phyloP scores from a whole-genome alignment of 2,113 vertebrate genomes.

The Heliornis fulica region DNA sequence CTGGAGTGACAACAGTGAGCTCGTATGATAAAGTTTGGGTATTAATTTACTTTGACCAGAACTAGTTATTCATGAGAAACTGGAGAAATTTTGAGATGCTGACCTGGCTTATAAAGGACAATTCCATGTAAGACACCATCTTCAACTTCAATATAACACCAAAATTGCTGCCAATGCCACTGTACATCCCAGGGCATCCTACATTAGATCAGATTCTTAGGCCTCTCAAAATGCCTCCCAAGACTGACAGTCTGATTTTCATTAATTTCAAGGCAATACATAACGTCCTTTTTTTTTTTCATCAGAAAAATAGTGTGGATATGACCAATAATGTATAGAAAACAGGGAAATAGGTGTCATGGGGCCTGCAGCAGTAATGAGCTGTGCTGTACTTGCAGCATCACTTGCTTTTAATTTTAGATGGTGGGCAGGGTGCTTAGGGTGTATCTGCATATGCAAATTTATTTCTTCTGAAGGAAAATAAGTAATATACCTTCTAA shows the following conservation, averaged over 20 bases:
- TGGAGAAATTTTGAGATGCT: neutral
- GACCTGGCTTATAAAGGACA: neutral
- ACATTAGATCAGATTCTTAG: neutral
- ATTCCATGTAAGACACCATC: neutral
- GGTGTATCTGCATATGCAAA: neutral
- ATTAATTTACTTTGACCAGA: neutral
- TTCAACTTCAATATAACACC: neutral
- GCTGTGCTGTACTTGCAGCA: neutral
- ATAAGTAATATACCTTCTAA: neutral
- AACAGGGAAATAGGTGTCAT: neutral
- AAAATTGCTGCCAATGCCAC: neutral
- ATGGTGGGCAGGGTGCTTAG: neutral
- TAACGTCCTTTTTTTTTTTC: neutral
- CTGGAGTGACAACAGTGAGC: neutral
- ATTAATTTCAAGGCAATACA: neutral
- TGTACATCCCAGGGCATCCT: too few relatives aligned
- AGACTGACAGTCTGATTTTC: neutral
- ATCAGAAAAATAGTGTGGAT: neutral
- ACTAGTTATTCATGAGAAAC: neutral
- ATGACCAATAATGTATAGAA: neutral
- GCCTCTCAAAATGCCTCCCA: neutral
- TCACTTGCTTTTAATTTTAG: neutral
- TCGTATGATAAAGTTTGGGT: neutral
- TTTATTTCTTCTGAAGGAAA: neutral
- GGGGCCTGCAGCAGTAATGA: neutral